Evolutionary conservation across 2,888 invertebrate species (phyloP).

Genomic region (Agrochola circellaris): DNA sequence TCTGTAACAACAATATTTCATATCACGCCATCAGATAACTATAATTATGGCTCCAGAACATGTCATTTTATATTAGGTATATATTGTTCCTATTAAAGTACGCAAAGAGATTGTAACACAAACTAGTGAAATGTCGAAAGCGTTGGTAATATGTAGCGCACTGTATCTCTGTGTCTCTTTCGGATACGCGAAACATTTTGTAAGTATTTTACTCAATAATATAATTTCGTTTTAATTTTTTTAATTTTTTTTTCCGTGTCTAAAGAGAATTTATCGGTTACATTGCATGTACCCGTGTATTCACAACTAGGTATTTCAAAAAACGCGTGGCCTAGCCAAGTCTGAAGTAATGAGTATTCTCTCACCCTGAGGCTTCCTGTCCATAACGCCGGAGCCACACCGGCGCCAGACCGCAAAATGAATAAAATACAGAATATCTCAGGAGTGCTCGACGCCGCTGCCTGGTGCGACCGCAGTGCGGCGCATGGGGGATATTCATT

Average conservation of each 20-base stretch:
- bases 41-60: slow-evolving; percentile 17
- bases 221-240: background rate
- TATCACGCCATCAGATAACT: slow-evolving; percentile 40
- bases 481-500: too few relatives aligned
- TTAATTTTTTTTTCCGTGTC: background rate
- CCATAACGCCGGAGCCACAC: too few relatives aligned
- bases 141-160: slow-evolving; percentile 18
- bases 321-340: background rate
- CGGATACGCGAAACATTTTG: slow-evolving; percentile 3
- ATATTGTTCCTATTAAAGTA: slow-evolving; percentile 18
- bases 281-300: background rate
- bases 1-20: background rate
- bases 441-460: too few relatives aligned
- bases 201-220: background rate
- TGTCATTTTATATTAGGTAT: slow-evolving; percentile 12
- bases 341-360: background rate
- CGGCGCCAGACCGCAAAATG: too few relatives aligned
- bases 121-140: slow-evolving; percentile 29
- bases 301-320: background rate
- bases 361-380: background rate
- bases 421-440: too few relatives aligned
- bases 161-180: slow-evolving; percentile 13
- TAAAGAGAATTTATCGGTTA: background rate
- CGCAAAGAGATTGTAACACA: background rate
- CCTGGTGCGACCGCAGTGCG: too few relatives aligned